phyloP scores from a whole-genome alignment of 2,888 invertebrate species.

The Himalopsyche japonica region DNA sequence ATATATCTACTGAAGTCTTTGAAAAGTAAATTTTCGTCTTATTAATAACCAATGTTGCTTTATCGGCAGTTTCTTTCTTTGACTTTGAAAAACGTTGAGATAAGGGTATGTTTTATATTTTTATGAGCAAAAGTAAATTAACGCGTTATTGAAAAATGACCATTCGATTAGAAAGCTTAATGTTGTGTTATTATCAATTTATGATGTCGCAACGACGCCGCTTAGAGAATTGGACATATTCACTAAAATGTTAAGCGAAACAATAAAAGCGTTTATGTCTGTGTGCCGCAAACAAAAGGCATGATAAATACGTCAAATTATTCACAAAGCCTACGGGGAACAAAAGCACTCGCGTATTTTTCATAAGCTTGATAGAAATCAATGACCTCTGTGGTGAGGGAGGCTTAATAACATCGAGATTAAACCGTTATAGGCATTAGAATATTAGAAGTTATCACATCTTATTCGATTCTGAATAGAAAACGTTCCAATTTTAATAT shows the following conservation, averaged over 20 bases:
- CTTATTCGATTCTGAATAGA: background rate
- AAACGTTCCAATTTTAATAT: background rate
- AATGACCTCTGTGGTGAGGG: conserved; percentile 16
- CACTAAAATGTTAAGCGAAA: background rate
- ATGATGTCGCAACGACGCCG: background rate
- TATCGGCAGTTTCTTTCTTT: too few relatives aligned
- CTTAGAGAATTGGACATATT: background rate
- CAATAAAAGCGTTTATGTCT: background rate
- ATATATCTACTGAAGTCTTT: too few relatives aligned
- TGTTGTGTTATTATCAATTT: background rate
- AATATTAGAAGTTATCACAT: background rate
- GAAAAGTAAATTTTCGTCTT: too few relatives aligned
- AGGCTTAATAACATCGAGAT: conserved; percentile 20
- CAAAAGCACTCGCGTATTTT: conserved; percentile 20
- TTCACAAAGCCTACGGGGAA: conserved; percentile 20
- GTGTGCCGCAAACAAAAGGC: background rate
- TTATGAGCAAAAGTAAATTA: background rate
- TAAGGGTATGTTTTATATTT: too few relatives aligned
- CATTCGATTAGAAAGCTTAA: background rate
- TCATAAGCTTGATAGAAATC: conserved; percentile 23
- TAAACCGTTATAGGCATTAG: background rate
- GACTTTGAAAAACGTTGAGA: too few relatives aligned
- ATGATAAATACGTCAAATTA: conserved; percentile 33
- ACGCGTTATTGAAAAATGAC: background rate
- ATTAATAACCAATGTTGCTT: too few relatives aligned